A percentile compares a stretch with the other conserved stretches of the same genome.
Conservation (phyloP, 2,113 vertebrate genomes). For the Lamprotornis superbus region DNA sequence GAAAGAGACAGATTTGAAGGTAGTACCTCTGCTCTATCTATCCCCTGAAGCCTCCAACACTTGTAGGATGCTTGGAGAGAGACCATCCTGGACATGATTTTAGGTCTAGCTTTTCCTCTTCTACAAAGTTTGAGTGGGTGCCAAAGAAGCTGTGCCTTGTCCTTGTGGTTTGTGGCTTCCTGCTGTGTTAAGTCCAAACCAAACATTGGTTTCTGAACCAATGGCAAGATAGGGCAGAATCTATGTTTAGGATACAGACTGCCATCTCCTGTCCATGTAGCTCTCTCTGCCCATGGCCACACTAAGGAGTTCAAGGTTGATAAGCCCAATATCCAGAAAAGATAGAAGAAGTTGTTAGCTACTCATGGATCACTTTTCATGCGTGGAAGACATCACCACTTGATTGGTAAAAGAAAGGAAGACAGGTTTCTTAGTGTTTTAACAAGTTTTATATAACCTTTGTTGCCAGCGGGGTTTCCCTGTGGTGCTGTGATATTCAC, state of each 20-base stretch:
- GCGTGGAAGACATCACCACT: not conserved
- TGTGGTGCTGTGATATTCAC: no score
- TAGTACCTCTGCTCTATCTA: not conserved
- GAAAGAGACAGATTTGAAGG: not conserved
- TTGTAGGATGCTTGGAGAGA: not conserved
- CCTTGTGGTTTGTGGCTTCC: not conserved
- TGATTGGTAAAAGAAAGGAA: not conserved
- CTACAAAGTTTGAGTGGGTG: not conserved
- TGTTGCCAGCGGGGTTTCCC: fast-evolving
- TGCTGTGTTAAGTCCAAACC: not conserved
- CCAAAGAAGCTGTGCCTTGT: not conserved
- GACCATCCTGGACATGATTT: not conserved
- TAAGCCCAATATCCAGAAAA: not conserved
- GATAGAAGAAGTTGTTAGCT: not conserved
- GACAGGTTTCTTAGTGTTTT: not conserved
- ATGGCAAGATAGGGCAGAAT: not conserved
- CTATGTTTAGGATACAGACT: not conserved
- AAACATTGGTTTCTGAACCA: not conserved
- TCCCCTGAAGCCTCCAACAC: not conserved
- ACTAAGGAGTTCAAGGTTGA: not conserved
- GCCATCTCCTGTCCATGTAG: not conserved
- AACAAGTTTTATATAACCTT: not conserved
- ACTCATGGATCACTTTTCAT: not conserved
- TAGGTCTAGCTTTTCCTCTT: not conserved
- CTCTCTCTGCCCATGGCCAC: not conserved